Conservation (phyloP, 2,113 vertebrate species). For the Tragelaphus strepsiceros region DNA sequence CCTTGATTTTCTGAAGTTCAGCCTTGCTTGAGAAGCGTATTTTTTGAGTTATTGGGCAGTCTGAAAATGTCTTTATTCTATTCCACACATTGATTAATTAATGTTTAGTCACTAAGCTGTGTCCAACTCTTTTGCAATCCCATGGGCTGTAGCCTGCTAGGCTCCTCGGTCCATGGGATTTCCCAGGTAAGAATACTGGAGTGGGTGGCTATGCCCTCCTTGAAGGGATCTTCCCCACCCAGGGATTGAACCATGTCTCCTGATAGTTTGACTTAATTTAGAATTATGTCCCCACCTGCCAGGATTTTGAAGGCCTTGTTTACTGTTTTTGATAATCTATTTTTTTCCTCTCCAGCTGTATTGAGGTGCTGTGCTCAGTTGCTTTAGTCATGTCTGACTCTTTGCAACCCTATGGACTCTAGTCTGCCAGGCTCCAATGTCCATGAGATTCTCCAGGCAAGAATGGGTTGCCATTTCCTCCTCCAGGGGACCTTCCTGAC, state of each 20-base stretch:
- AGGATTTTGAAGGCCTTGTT: background rate
- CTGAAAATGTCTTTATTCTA: background rate
- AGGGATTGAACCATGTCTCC: background rate
- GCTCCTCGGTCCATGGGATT: background rate
- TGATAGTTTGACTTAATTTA: background rate
- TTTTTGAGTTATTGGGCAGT: background rate
- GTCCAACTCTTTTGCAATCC: background rate
- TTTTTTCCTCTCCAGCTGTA: background rate
- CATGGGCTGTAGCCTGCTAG: background rate
- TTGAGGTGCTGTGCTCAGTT: rapidly evolving
- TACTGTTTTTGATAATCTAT: background rate
- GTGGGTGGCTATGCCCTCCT: background rate
- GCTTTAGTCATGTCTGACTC: background rate
- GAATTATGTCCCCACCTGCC: background rate
- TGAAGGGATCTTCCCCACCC: background rate
- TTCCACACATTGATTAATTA: background rate
- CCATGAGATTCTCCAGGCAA: background rate
- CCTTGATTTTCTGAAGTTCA: background rate
- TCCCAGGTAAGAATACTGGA: background rate
- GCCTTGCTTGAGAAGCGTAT: background rate
- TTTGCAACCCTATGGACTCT: background rate
- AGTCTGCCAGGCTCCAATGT: background rate
- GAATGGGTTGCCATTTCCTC: background rate
- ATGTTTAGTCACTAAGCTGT: background rate
- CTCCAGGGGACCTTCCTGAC: background rate